Percentiles rank a stretch among this genome's conserved stretches.
Conservation (phyloP, 2,797 vertebrate genomes). For the Echiichthys vipera region DNA sequence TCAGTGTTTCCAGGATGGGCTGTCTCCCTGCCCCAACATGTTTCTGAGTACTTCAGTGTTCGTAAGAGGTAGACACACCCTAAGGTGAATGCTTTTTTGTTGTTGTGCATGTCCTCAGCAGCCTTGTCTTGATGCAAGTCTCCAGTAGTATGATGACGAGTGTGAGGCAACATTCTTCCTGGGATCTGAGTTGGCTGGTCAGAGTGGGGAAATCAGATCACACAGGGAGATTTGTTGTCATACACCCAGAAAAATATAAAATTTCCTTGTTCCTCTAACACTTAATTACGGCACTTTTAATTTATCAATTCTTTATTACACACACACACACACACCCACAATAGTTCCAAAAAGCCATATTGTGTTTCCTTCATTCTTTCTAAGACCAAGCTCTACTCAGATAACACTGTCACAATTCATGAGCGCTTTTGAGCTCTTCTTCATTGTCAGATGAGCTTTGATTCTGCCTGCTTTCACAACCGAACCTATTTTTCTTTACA, state of each 20-base stretch:
- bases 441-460: constrained; percentile 12
- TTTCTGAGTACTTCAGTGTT: constrained; percentile 7
- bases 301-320: neutral
- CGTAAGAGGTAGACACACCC: constrained; percentile 65
- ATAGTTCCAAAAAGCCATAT: constrained; percentile 3
- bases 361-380: constrained; percentile 33
- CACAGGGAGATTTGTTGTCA: neutral
- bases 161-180: neutral
- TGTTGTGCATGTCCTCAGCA: neutral
- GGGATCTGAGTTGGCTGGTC: too few species aligned
- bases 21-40: constrained; percentile 49
- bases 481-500: neutral
- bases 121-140: neutral
- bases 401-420: constrained; percentile 22
- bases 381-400: constrained; percentile 3
- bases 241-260: neutral
- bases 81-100: constrained; percentile 36
- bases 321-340: too few species aligned
- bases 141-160: neutral
- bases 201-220: neutral
- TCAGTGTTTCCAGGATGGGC: constrained; percentile 26
- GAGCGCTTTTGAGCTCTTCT: neutral
- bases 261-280: constrained; percentile 3
- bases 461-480: neutral
- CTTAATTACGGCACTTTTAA: neutral